These are phyloP conservation scores for Corynorhinus townsendii DNA, from an alignment of 2,113 vertebrate genomes.

Conservation along the genomic window DNA sequence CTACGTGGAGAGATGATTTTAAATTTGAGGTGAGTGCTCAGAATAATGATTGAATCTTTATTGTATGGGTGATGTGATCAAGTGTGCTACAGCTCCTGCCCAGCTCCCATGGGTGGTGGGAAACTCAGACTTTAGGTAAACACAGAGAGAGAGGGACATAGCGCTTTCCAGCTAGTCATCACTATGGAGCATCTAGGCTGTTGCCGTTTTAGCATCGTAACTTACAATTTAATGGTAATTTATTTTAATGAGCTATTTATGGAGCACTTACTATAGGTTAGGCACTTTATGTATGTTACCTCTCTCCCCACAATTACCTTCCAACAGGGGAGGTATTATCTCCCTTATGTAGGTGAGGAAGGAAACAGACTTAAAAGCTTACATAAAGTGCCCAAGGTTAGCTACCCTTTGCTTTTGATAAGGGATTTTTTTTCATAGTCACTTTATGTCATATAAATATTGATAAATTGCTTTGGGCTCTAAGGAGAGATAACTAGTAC, in stretches of 20 bases:
- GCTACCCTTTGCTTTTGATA: neutral
- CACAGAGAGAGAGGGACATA: neutral
- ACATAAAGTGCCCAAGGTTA: neutral
- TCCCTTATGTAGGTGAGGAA: neutral
- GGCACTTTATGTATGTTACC: neutral
- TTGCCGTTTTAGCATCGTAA: no score
- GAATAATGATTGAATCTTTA: neutral
- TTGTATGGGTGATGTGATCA: neutral
- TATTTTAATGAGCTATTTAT: neutral
- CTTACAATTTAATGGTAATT: neutral
- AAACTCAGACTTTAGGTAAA: neutral
- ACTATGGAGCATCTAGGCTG: neutral
- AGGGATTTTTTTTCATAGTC: neutral
- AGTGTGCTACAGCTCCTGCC: neutral
- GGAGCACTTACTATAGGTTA: neutral
- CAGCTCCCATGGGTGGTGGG: neutral
- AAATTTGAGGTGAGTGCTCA: slow-evolving; percentile 53
- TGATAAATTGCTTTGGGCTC: slow-evolving; percentile 2
- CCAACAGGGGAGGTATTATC: neutral
- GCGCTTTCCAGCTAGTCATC: neutral
- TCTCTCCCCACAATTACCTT: neutral
- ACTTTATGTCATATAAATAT: neutral
- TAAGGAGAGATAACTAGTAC: neutral
- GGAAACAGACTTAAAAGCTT: neutral
- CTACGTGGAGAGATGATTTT: slow-evolving; percentile 58